Conservation (phyloP, 2,113 vertebrate species). For the Ictalurus furcatus region DNA sequence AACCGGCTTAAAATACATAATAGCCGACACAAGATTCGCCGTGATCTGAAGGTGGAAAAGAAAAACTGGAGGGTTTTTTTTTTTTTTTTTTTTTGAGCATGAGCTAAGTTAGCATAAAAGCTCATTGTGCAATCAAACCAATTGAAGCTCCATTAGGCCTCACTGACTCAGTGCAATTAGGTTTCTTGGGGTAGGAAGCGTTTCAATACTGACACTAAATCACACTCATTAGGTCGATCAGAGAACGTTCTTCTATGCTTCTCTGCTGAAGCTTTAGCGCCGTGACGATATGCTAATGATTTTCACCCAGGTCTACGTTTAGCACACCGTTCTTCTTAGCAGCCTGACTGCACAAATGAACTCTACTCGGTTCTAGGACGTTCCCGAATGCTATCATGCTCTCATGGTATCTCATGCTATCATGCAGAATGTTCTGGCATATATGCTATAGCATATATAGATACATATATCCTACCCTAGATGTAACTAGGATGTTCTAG, state of each 20-base stretch:
- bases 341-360: background rate
- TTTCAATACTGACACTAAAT: constrained; percentile 44
- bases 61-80: constrained; percentile 5
- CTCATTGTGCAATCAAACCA: constrained; percentile 54
- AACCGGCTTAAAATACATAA: constrained; percentile 3
- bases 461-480: background rate
- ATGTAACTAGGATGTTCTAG: background rate
- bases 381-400: constrained; percentile 2
- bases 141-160: constrained; percentile 57
- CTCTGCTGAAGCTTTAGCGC: constrained; percentile 11
- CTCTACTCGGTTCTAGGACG: background rate
- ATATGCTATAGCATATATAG: background rate
- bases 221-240: constrained; percentile 39
- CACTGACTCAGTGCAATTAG: constrained; percentile 60
- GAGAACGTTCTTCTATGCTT: constrained; percentile 31
- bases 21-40: background rate
- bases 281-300: constrained; percentile 41
- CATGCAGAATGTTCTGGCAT: no score
- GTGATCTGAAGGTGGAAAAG: background rate
- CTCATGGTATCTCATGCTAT: constrained; percentile 9
- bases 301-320: background rate
- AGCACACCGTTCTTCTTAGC: background rate
- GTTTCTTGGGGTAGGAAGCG: constrained; percentile 46
- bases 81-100: background rate
- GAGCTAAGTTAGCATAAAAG: constrained; percentile 51